Evolutionary conservation across 2,113 vertebrate species (phyloP).

Genomic region (Myrmecophaga tridactyla): DNA sequence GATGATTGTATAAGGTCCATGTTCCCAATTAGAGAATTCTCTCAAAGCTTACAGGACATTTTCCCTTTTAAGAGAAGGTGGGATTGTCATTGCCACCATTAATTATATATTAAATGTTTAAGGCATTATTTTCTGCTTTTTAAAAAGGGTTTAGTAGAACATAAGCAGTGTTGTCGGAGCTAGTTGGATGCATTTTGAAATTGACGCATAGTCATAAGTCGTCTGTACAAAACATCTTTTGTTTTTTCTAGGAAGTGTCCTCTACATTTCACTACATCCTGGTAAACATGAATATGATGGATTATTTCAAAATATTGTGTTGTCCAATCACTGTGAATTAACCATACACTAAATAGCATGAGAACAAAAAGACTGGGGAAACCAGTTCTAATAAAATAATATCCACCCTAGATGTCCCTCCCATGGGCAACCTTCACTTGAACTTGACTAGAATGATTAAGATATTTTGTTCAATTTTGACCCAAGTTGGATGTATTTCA

Average conservation of each 20-base stretch:
- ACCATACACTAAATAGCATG: conserved; percentile 41
- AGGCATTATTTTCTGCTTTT: background rate
- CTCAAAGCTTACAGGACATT: background rate
- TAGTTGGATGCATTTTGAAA: background rate
- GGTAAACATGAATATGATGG: conserved; percentile 33
- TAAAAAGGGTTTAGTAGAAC: background rate
- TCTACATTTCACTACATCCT: conserved; percentile 61
- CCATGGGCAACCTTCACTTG: conserved; percentile 45
- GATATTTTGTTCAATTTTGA: background rate
- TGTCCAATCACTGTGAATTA: conserved; percentile 33
- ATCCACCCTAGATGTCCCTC: background rate
- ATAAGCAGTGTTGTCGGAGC: conserved; percentile 23
- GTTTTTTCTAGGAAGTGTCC: conserved; percentile 60
- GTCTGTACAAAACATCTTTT: conserved; percentile 50
- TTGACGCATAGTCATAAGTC: background rate
- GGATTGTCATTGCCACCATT: background rate
- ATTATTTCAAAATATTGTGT: conserved; percentile 64
- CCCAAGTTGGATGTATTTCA: background rate
- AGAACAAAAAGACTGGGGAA: conserved; percentile 54
- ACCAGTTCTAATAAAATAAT: conserved; percentile 56
- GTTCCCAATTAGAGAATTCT: conserved; percentile 37
- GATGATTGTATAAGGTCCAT: conserved; percentile 1
- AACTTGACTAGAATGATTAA: background rate
- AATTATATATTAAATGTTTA: background rate
- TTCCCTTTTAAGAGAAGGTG: background rate